phyloP scores from a whole-genome alignment of 2,888 invertebrate species.

The Punctoribates punctum region DNA sequence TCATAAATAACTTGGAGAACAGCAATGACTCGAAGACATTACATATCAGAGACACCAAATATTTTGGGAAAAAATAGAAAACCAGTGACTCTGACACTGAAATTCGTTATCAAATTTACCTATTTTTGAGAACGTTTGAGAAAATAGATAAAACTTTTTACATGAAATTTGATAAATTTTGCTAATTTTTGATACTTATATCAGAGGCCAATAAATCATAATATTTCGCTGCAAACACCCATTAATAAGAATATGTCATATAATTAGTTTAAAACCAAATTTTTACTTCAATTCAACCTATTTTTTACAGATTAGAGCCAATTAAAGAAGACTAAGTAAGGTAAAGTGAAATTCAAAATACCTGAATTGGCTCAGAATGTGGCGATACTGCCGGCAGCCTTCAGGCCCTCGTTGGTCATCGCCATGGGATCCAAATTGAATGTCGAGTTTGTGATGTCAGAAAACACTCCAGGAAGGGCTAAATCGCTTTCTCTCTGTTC shows the following conservation, averaged over 20 bases:
- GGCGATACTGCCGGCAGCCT: not conserved
- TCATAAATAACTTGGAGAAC: not conserved
- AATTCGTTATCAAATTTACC: not conserved
- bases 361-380: conserved; percentile 24
- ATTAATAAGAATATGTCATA: conserved; percentile 2
- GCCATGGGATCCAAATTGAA: conserved; percentile 36
- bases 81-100: not conserved
- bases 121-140: not conserved
- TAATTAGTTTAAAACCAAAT: not conserved
- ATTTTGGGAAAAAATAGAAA: not conserved
- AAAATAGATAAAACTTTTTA: not conserved
- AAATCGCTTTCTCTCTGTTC: conserved; percentile 29
- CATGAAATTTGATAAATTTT: not conserved
- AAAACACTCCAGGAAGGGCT: conserved; percentile 24
- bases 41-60: not conserved
- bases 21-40: not conserved
- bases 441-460: conserved; percentile 21
- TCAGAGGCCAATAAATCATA: not conserved
- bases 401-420: conserved; percentile 12
- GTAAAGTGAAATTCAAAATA: not conserved
- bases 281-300: not conserved
- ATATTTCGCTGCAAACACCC: not conserved
- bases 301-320: not conserved
- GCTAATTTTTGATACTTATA: not conserved
- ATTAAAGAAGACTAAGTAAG: not conserved